phyloP scores from a whole-genome alignment of 2,113 vertebrate species.

The Acrocephalus arundinaceus region DNA sequence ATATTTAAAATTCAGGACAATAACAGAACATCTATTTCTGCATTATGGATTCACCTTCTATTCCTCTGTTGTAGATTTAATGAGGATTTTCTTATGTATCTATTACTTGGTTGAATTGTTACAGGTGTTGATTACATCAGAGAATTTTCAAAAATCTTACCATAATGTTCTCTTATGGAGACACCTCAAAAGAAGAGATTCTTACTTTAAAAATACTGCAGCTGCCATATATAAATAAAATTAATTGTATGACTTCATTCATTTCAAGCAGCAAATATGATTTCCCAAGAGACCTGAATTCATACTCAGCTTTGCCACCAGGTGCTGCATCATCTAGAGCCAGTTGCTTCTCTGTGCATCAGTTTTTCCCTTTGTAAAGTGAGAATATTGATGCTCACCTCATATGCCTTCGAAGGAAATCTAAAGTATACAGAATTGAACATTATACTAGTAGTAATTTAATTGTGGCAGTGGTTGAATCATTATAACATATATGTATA shows the following conservation, averaged over 20 bases:
- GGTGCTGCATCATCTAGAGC: not conserved
- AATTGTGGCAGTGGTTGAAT: not conserved
- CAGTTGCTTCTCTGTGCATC: not conserved
- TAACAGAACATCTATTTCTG: not conserved
- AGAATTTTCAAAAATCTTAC: not conserved
- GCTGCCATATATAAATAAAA: not conserved
- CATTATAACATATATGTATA: not conserved
- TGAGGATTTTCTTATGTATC: not conserved
- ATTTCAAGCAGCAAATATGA: not conserved
- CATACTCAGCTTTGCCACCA: not conserved
- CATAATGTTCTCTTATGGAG: not conserved
- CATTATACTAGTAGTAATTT: not conserved
- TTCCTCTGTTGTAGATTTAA: not conserved
- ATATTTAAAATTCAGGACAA: not conserved
- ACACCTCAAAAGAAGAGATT: not conserved
- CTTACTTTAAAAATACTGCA: not conserved
- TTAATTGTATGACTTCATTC: not conserved
- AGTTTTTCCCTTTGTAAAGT: not conserved
- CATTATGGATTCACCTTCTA: not conserved
- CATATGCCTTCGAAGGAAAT: not conserved
- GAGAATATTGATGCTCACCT: not conserved
- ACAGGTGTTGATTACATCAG: not conserved
- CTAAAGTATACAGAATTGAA: not conserved
- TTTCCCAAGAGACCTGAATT: not conserved
- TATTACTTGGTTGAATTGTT: not conserved